Evolutionary conservation across 2,888 invertebrate species (phyloP).

Genomic region (Spilosoma lubricipeda): DNA sequence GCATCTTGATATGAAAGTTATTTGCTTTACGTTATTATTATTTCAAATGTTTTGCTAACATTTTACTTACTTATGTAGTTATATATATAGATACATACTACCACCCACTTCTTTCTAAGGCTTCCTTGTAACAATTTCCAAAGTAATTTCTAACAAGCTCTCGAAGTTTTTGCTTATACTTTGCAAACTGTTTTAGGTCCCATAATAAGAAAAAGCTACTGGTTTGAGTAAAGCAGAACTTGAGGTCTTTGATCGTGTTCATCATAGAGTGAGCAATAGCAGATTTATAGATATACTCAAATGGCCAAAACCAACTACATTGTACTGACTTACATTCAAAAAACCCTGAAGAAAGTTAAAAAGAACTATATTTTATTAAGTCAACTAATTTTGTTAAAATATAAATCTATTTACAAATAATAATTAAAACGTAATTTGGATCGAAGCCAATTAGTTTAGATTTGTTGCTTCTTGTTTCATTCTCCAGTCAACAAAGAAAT

Average conservation of each 20-base stretch:
- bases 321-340: not conserved
- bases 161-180: not conserved
- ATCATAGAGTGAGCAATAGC: not conserved
- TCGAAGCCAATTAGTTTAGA: slow-evolving; percentile 20
- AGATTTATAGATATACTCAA: not conserved
- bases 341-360: not conserved
- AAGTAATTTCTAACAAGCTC: not conserved
- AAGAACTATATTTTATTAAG: not conserved
- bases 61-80: too few relatives aligned
- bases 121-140: not conserved
- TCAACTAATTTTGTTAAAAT: not conserved
- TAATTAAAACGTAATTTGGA: slow-evolving; percentile 11
- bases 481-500: slow-evolving; percentile 23
- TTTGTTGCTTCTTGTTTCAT: slow-evolving; percentile 19
- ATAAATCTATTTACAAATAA: not conserved
- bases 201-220: not conserved
- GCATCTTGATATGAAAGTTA: not conserved
- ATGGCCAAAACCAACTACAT: not conserved
- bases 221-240: not conserved
- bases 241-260: not conserved
- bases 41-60: not conserved
- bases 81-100: not conserved
- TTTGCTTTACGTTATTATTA: slow-evolving; percentile 4
- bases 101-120: not conserved
- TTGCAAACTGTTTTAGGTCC: not conserved